Evolutionary conservation across 2,113 vertebrate genomes (phyloP).

Genomic region (Arothron firmamentum): DNA sequence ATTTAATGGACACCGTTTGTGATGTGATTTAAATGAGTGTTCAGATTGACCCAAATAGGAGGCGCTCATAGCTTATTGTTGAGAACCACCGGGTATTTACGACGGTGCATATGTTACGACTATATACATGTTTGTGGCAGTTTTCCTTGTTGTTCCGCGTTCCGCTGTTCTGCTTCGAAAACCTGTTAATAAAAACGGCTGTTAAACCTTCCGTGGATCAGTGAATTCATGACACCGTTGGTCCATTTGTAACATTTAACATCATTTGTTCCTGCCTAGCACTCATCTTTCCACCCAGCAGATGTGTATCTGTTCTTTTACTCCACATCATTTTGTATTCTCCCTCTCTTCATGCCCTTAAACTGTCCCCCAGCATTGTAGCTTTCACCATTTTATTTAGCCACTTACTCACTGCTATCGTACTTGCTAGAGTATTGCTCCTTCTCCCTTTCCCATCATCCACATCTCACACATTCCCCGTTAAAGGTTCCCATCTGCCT

Average conservation of each 20-base stretch:
- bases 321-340: not conserved
- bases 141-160: no score
- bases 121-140: no score
- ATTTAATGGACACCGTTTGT: conserved; percentile 57
- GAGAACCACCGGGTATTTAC: no score
- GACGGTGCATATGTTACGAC: no score
- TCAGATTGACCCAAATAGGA: no score
- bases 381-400: conserved; percentile 36
- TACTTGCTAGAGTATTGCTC: conserved; percentile 30
- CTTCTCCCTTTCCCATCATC: not conserved
- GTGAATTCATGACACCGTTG: conserved; percentile 38
- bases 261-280: conserved; percentile 42
- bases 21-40: no score
- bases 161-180: no score
- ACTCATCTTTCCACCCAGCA: conserved; percentile 34
- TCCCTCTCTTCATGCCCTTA: conserved; percentile 17
- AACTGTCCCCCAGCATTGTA: conserved; percentile 22
- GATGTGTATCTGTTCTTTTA: conserved; percentile 44
- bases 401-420: conserved; percentile 31
- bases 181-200: no score
- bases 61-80: no score
- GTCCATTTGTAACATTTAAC: conserved; percentile 57
- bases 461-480: not conserved
- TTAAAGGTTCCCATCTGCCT: conserved; percentile 8
- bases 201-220: no score